Base-by-base conservation (phyloP, 2,888 invertebrate species). In the Entomobrya multifasciata region DNA sequence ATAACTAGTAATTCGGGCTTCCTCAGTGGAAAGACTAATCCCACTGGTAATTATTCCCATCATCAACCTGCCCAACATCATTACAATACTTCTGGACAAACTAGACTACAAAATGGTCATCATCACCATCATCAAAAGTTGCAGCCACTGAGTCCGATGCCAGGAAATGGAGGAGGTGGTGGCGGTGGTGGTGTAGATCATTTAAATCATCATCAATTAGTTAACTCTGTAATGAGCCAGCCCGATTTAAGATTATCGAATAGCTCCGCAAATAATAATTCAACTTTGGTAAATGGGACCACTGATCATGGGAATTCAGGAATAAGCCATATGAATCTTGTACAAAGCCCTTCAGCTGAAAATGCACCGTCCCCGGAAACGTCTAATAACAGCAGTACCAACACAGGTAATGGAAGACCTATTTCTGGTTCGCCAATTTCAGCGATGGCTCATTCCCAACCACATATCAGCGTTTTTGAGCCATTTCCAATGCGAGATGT, bases 401-500 rank as follows among this genome's bases (percentile, higher is more conserved):
- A 13, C 13, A 22, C 36, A 15, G 41, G 25, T 36, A 60, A 36
- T 41, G 13, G 11, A 0, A 15, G 62, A 30, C 55, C 82, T 11
- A 11, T 72, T 17, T 62, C 49, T 20, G n/a, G 30, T 22, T 57
- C 57, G 10, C 77, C 57, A 11, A 44, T 22, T 4, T 77, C 77
- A 0, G 57, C 57, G 5, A 41, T 60, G 22, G 55, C 74, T 6
- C 74, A 52, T 57, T 87, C 87, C 57, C 92, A 93, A 88, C 94
- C 95, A 93, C 94, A 96, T 87, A 96, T 96, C 93, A 96, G 96
- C 92, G 96, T 96, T 77, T 97, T 97, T 93, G 97, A 97, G 93
- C 97, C 97, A 3, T 97, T 96, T 91, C 96, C 96, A n/a, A 96
- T 97, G 96, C 93, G 96, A 27, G 97, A 97, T 92, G 96, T 97